Evolutionary conservation across 2,888 invertebrate genomes (phyloP).

Genomic region (Dermolepida albohirtum): DNA sequence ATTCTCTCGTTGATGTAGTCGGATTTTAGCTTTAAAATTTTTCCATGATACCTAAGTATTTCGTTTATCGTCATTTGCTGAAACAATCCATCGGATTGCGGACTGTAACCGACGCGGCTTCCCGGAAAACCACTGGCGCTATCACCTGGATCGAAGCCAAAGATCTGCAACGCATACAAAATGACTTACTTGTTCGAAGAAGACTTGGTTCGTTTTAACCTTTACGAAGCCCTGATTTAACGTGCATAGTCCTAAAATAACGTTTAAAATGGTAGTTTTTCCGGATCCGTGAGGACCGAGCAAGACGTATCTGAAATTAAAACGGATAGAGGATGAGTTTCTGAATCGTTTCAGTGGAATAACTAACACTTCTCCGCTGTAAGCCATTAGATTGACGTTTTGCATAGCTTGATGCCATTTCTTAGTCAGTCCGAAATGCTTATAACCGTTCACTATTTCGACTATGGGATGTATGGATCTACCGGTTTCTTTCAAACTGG

Average conservation of each 20-base stretch:
- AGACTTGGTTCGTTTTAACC: slow-evolving; percentile 28
- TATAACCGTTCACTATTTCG: slow-evolving; percentile 46
- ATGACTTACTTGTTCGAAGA: neutral
- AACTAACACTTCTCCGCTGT: slow-evolving; percentile 47
- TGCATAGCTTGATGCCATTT: slow-evolving; percentile 44
- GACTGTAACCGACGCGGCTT: slow-evolving; percentile 45
- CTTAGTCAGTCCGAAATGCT: slow-evolving; percentile 44
- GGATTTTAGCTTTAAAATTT: slow-evolving; percentile 39
- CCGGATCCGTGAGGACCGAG: slow-evolving; percentile 48
- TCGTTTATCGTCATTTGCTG: slow-evolving; percentile 46
- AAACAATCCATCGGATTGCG: slow-evolving; percentile 45
- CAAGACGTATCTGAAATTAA: slow-evolving; percentile 45
- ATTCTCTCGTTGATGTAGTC: slow-evolving; percentile 44
- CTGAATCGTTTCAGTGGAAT: neutral
- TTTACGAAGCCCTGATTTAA: slow-evolving; percentile 45
- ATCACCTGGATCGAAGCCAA: slow-evolving; percentile 45
- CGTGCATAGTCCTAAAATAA: slow-evolving; percentile 46
- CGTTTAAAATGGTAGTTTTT: slow-evolving; percentile 47
- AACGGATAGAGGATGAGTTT: slow-evolving; percentile 19
- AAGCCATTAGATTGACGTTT: slow-evolving; percentile 45
- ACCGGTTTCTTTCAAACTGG: neutral
- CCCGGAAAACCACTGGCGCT: slow-evolving; percentile 45
- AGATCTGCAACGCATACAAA: slow-evolving; percentile 37
- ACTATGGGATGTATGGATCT: slow-evolving; percentile 45
- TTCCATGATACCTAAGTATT: slow-evolving; percentile 45